Evolutionary conservation across 1,140 invertebrate species (phyloP).

Genomic region (Lysiphlebus fabarum): DNA sequence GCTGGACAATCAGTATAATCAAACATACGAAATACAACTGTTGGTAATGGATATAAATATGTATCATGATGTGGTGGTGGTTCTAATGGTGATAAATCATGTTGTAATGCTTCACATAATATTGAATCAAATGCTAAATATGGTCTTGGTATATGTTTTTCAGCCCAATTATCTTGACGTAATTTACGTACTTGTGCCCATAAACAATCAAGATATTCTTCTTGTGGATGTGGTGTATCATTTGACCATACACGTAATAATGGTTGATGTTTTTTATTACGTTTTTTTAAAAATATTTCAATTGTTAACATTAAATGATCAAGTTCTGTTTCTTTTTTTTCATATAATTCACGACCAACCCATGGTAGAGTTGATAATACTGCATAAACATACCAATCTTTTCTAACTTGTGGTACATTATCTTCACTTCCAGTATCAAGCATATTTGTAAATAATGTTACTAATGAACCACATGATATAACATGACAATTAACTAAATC

Average conservation of each 20-base stretch:
- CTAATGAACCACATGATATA: conserved; percentile 84
- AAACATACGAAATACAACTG: conserved; percentile 92
- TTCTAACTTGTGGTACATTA: conserved; percentile 80
- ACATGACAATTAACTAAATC: conserved; percentile 98
- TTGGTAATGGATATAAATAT: conserved; percentile 85
- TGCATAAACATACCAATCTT: conserved; percentile 92
- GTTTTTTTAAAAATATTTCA: conserved; percentile 91
- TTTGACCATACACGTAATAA: conserved; percentile 90
- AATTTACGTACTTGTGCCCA: conserved; percentile 95
- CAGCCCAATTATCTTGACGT: conserved; percentile 91
- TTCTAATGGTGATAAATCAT: conserved; percentile 85
- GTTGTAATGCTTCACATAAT: conserved; percentile 91
- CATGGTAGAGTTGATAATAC: conserved; percentile 92
- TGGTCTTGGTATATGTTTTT: conserved; percentile 92
- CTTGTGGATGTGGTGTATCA: conserved; percentile 91
- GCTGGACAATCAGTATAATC: conserved; percentile 97
- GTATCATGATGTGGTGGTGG: conserved; percentile 89
- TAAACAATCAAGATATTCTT: conserved; percentile 97
- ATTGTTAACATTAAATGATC: conserved; percentile 90
- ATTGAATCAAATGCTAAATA: conserved; percentile 95
- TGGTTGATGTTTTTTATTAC: conserved; percentile 86
- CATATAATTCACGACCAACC: conserved; percentile 93
- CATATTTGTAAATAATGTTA: conserved; percentile 90
- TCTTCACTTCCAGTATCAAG: conserved; percentile 93
- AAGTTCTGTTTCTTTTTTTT: conserved; percentile 93